Base-by-base conservation (phyloP, 2,888 invertebrate species). In the Lasioglossum figueresi region DNA sequence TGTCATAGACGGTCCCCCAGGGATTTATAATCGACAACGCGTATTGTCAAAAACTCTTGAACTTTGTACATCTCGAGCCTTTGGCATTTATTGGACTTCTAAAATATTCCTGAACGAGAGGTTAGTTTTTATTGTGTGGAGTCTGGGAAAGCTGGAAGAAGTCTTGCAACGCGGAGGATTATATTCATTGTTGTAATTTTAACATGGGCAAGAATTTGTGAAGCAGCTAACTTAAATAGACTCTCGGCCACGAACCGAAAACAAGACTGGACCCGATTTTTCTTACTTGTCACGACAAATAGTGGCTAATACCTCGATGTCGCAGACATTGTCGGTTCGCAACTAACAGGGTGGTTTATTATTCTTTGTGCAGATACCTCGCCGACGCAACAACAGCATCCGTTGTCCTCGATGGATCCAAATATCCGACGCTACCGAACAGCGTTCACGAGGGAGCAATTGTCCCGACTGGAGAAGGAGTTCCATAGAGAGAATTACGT, bases 401-500 rank as follows among this genome's bases (percentile, higher is more conserved):
- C 82, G 0, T 52, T 92, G 45, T 85, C 92, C 0, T 86, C 92
- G 0, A 92, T 94, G 88, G 97, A 97, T 92, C 96, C 96, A 27
- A 97, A 97, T 91, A 97, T 97, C 91, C 96, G 99, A 83, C 96
- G 99, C 79, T 99, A 99, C 95, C 96, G 99, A 74, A 99, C 99
- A 0, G 99, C 99, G 0, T 99, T 99, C 95, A 99, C 99, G 0
- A 96, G 99, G 19, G 99, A 99, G 94, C 99, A 99, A 95, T 95
- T 99, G 70, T 97, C 96, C 0, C 96, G 98, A 23, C 95, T 99
- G 79, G 99, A 99, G 95, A 98, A 99, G 92, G 99, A 99, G 95
- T 99, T 99, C 94, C 97, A 97, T 95, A 98, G 98, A 92, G 99
- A 99, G 95, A 99, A 99, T 95, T 99, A 99, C 95, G 99, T 99